Base-by-base conservation (phyloP, 1,140 invertebrate genomes). In the Halesus radiatus region DNA sequence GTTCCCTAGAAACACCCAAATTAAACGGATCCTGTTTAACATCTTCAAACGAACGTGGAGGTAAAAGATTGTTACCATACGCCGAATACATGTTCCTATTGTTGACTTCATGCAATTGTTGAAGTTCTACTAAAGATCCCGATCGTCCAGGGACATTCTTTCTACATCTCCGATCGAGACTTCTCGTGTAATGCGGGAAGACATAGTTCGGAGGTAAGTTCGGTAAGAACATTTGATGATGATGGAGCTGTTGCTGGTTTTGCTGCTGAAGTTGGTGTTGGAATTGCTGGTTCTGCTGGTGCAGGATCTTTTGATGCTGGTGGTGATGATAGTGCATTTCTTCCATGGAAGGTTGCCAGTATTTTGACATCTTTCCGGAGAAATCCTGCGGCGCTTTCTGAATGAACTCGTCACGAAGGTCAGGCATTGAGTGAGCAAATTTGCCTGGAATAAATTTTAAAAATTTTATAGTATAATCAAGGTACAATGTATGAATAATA, bases 371-470 rank as follows among this genome's bases (percentile, higher is more conserved):
- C 76, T 83, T 81, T 56, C 82, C 82, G 4, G 79, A 76, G 78
- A 77, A 83, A 23, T 83, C 80, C n/a, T 64, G 22, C 6, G 82
- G 82, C 16, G 77, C 80, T 54, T 83, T 83, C 64, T 83, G 77
- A 10, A 83, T 83, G 66, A 81, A 83, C 54, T 83, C 82, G 20
- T 83, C 82, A 5, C 82, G 62, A n/a, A 92, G 85, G 79, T 92
- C 91, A 76, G 91, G 89, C 88, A 92, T 89, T 4, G 91, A 92
- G 62, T 91, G 90, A 1, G 90, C 81, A 81, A 87, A 89, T 86
- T 92, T 91, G 26, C 87, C 90, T 91, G 84, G 87, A 88, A 79
- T 56, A 58, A 83, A n/a, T 13, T 13, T 1, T 45, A 45, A 45
- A 45, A 13, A 5, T 32, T 6, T 32, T 32, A 7, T 32, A 32